These are phyloP conservation scores for Conus betulinus DNA, from an alignment of 1,140 invertebrate species.

Conservation along the genomic window DNA sequence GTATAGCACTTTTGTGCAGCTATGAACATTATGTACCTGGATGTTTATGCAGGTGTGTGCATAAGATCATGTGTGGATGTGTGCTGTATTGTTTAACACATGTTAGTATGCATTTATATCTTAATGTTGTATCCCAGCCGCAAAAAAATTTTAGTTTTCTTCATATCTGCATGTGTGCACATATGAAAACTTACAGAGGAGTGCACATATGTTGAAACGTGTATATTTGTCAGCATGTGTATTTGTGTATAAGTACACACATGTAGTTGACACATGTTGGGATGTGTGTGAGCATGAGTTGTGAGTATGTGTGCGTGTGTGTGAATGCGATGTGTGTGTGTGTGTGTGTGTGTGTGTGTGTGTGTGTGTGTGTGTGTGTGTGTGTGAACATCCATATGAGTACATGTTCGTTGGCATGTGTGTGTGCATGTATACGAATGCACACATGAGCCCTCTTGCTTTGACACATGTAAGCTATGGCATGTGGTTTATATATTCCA, in stretches of 20 bases:
- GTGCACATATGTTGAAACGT: not conserved
- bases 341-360: not conserved
- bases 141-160: not conserved
- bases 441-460: not conserved
- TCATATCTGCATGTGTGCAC: not conserved
- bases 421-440: conserved; percentile 58
- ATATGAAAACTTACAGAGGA: not conserved
- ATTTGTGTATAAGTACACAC: not conserved
- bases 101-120: not conserved
- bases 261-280: too few relatives aligned
- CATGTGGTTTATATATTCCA: not conserved
- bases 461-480: not conserved
- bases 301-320: not conserved
- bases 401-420: conserved; percentile 54
- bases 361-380: conserved; percentile 15
- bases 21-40: too few relatives aligned
- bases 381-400: not conserved
- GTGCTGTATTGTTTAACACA: not conserved
- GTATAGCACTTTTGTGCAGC: too few relatives aligned
- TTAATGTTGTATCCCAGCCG: not conserved
- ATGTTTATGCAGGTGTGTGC: too few relatives aligned
- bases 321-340: not conserved
- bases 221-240: not conserved
- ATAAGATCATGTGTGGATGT: too few relatives aligned
- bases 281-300: not conserved